Conservation (phyloP, 2,797 vertebrate species). For the Phalanger gymnotis region DNA sequence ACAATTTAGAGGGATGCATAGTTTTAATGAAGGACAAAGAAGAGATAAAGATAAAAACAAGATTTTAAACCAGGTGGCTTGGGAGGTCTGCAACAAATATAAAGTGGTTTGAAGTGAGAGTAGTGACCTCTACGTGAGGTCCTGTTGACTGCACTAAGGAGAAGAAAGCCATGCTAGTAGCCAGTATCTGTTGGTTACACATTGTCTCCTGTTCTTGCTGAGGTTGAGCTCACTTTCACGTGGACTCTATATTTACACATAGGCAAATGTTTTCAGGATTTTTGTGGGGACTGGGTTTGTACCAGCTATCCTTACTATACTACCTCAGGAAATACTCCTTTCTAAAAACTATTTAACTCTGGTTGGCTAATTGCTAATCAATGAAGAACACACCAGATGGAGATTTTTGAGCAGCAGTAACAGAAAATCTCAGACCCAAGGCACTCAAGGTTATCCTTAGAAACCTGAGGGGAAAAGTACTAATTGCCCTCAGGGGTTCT, state of each 20-base stretch:
- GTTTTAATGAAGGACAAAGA: not conserved
- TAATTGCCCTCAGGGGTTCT: not conserved
- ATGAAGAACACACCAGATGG: not conserved
- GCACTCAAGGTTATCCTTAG: not conserved
- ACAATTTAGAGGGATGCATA: not conserved
- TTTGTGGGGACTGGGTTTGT: not conserved
- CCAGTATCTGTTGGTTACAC: not conserved
- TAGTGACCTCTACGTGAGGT: not conserved
- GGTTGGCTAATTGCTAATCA: not conserved
- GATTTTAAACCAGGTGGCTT: not conserved
- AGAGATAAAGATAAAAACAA: not conserved
- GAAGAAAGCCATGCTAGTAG: not conserved
- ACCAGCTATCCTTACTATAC: not conserved
- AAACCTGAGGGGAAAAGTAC: not conserved
- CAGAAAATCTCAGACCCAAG: not conserved
- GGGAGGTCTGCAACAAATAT: not conserved
- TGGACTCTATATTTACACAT: not conserved
- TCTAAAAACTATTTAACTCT: not conserved
- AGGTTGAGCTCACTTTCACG: not conserved
- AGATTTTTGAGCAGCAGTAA: not conserved
- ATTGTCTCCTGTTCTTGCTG: not conserved
- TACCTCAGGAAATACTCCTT: not conserved
- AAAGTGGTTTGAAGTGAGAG: not conserved
- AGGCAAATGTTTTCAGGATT: not conserved
- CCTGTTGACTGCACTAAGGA: not conserved